Base-by-base conservation (phyloP, 2,113 vertebrate genomes). In the Pycnonotus jocosus region DNA sequence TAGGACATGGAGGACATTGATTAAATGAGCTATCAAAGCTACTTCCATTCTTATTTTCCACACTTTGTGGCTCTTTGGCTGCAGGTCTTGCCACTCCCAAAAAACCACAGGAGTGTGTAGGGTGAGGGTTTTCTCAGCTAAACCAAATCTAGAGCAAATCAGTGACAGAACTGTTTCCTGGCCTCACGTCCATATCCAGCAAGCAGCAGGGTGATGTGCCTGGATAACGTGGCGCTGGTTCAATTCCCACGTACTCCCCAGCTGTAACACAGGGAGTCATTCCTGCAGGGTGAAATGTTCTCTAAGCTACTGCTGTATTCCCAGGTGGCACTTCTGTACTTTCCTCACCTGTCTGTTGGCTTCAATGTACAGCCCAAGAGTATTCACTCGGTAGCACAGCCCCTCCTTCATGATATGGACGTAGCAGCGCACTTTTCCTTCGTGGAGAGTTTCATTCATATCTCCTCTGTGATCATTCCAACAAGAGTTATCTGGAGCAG, bases 361-460 rank as follows among this genome's bases (percentile, higher is more conserved):
- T 93, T 99, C 99, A 73, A 99, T 99, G 90, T 99, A 99, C 56
- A 98, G 98, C 20, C 98, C 98, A 23, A 99, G 97, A 14, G 99
- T 99, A 95, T 99, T 99, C 86, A 99, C 99, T 44, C 99, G 98
- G 97, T 94, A 99, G 96, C 99, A 99, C 66, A 99, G 96, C 27
- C 99, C 99, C 56, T 99, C 98, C 72, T 98, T 98, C 98, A 99
- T 98, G 79, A 99, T 98, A 91, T 99, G 99, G 78, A 99, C 99
- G 10, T 99, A 99, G 96, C 99, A 99, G 93, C 99, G 98, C 53
- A 99, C 97, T 93, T 98, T 98, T 56, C 98, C 98, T 38, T 98
- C 98, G 2, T 99, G 98, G 86, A 99, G 98, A 28, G 98, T 98
- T 91, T 99, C 99, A 69, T 98, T 98, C 97, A 98, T 98, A 97